phyloP scores from a whole-genome alignment of 1,140 invertebrate genomes.

The Atta texana region DNA sequence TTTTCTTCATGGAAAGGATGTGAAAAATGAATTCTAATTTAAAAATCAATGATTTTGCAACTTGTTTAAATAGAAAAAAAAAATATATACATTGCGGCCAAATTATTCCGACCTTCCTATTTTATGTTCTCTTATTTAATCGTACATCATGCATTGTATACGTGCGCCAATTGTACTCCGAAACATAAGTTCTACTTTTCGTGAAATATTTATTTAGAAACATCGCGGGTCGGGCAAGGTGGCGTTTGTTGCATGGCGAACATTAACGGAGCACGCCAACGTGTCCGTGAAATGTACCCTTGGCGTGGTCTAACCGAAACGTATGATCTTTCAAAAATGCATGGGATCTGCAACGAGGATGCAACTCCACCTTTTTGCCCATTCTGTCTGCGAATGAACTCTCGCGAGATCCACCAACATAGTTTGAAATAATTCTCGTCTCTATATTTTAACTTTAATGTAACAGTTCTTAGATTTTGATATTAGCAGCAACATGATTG shows the following conservation, averaged over 20 bases:
- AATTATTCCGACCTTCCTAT: neutral
- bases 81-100: neutral
- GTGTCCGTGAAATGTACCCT: conserved; percentile 58
- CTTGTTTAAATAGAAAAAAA: neutral
- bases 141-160: conserved; percentile 10
- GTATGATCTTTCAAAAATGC: conserved; percentile 59
- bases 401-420: conserved; percentile 42
- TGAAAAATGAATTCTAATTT: neutral
- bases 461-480: neutral
- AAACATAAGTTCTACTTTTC: conserved; percentile 45
- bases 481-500: conserved; percentile 1
- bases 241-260: conserved; percentile 51
- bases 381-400: conserved; percentile 48
- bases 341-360: conserved; percentile 47
- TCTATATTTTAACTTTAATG: conserved; percentile 1
- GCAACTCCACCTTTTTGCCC: conserved; percentile 48
- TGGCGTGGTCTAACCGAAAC: conserved; percentile 54
- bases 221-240: conserved; percentile 38
- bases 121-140: conserved; percentile 28
- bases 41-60: neutral
- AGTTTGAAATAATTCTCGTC: conserved; percentile 17
- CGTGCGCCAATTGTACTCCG: conserved; percentile 6
- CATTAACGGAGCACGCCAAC: conserved; percentile 58
- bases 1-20: neutral
- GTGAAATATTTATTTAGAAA: conserved; percentile 54